Evolutionary conservation across 2,113 vertebrate genomes (phyloP).

Genomic region (Mustelus asterias): DNA sequence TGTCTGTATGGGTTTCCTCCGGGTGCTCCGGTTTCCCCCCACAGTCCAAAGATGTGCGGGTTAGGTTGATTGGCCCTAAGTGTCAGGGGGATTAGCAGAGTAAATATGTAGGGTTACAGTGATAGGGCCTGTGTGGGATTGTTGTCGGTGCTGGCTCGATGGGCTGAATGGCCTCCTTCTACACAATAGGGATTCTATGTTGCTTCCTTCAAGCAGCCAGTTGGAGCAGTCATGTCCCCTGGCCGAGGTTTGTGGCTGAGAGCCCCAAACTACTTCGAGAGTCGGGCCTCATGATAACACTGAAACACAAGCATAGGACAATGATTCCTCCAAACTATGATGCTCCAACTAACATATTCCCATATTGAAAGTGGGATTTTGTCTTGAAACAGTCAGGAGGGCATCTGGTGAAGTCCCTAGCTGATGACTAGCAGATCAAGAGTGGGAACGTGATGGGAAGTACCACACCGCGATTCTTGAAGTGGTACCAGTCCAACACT

Average conservation of each 20-base stretch:
- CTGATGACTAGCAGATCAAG: neutral
- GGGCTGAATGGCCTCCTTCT: too few relatives aligned
- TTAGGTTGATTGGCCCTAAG: too few relatives aligned
- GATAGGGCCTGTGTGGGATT: too few relatives aligned
- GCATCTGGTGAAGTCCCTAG: too few relatives aligned
- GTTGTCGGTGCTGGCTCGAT: too few relatives aligned
- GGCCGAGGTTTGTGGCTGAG: neutral
- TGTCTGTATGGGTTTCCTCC: too few relatives aligned
- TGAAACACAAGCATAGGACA: too few relatives aligned
- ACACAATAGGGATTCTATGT: neutral
- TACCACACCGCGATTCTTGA: neutral
- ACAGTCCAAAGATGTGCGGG: too few relatives aligned
- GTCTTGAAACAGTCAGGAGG: neutral
- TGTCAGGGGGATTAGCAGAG: too few relatives aligned
- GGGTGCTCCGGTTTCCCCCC: too few relatives aligned
- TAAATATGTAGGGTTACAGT: too few relatives aligned
- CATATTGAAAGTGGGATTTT: neutral
- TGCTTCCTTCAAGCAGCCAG: neutral
- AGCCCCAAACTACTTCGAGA: neutral
- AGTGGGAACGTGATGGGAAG: neutral
- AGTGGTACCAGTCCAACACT: neutral
- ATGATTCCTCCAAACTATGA: neutral
- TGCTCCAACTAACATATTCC: neutral
- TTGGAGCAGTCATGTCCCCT: neutral
- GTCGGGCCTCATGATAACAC: neutral